Conservation (phyloP, 2,797 vertebrate genomes). For the Apogon hyalosoma region DNA sequence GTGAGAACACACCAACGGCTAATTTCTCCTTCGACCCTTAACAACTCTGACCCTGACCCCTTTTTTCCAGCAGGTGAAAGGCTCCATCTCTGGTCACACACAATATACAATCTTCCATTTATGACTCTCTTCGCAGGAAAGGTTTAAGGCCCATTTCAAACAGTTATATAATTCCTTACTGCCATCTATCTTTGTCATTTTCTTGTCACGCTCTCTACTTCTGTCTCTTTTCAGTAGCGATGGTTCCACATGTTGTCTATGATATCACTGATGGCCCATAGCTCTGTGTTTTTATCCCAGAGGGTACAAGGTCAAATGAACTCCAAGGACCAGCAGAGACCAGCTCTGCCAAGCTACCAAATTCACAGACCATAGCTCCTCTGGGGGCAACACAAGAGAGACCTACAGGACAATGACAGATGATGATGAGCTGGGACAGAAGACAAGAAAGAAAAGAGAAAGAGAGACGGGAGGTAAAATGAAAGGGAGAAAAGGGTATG, state of each 20-base stretch:
- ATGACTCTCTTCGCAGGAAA: slow-evolving; percentile 33
- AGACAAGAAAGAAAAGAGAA: slow-evolving; percentile 9
- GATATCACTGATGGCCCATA: slow-evolving; percentile 30
- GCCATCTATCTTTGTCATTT: slow-evolving; percentile 6
- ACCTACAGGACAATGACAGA: slow-evolving; percentile 42
- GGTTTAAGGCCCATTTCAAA: no score
- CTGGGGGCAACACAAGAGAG: slow-evolving; percentile 17
- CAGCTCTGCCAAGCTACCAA: slow-evolving; percentile 15
- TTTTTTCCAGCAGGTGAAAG: slow-evolving; percentile 64
- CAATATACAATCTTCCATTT: slow-evolving; percentile 66
- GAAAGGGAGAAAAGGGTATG: not conserved
- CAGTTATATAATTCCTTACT: not conserved
- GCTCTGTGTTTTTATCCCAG: slow-evolving; percentile 7
- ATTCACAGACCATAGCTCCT: slow-evolving; percentile 32
- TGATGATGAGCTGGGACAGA: slow-evolving; percentile 26
- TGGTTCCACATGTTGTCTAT: slow-evolving; percentile 41
- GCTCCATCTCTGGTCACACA: slow-evolving; percentile 35
- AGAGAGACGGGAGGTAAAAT: not conserved
- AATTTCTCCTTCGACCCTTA: slow-evolving; percentile 69
- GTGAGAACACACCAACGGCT: slow-evolving; percentile 60
- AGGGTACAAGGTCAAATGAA: slow-evolving; percentile 33
- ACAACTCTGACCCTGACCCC: slow-evolving; percentile 71
- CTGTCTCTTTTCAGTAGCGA: slow-evolving; percentile 18
- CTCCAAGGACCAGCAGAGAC: slow-evolving; percentile 10
- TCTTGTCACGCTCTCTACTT: slow-evolving; percentile 23